Evolutionary conservation across 2,113 vertebrate genomes (phyloP).

Genomic region (Dasyprocta punctata): DNA sequence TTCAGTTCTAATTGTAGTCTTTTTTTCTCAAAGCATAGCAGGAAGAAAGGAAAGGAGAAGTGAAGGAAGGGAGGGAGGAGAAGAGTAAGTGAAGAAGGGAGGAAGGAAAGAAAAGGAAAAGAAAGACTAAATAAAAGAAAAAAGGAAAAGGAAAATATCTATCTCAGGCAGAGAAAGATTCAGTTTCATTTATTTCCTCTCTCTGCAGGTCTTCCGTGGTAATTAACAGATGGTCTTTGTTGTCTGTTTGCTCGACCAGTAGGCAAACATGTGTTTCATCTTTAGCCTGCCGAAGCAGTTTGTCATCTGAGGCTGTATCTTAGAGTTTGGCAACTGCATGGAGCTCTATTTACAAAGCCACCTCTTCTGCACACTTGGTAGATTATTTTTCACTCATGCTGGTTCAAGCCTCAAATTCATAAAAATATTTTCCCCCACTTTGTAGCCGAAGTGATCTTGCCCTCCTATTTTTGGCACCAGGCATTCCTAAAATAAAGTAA

Average conservation of each 20-base stretch:
- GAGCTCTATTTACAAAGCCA: constrained; percentile 42
- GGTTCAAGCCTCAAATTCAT: not conserved
- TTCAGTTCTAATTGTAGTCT: not conserved
- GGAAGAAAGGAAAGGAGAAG: not conserved
- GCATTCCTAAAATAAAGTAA: constrained; percentile 24
- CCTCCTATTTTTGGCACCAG: not conserved
- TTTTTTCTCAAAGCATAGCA: not conserved
- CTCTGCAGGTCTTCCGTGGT: constrained; percentile 16
- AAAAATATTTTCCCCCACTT: not conserved
- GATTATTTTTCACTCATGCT: constrained; percentile 47
- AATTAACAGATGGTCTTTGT: constrained; percentile 60
- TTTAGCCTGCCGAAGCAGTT: constrained; percentile 6
- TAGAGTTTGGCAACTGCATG: constrained; percentile 28
- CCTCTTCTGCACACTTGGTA: not conserved
- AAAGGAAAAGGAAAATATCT: no score
- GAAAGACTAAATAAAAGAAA: not conserved
- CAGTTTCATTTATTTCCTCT: constrained; percentile 25
- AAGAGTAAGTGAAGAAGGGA: not conserved
- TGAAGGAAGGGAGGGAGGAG: not conserved
- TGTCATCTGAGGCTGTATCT: constrained; percentile 2
- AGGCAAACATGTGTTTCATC: constrained; percentile 39
- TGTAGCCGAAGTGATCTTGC: constrained; percentile 10
- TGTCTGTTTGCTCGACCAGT: not conserved
- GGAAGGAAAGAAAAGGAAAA: not conserved
- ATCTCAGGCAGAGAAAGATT: not conserved